A percentile compares a stretch with the other conserved stretches of the same genome.
Conservation (phyloP, 2,888 invertebrate species). For the Meliscaeva auricollis region DNA sequence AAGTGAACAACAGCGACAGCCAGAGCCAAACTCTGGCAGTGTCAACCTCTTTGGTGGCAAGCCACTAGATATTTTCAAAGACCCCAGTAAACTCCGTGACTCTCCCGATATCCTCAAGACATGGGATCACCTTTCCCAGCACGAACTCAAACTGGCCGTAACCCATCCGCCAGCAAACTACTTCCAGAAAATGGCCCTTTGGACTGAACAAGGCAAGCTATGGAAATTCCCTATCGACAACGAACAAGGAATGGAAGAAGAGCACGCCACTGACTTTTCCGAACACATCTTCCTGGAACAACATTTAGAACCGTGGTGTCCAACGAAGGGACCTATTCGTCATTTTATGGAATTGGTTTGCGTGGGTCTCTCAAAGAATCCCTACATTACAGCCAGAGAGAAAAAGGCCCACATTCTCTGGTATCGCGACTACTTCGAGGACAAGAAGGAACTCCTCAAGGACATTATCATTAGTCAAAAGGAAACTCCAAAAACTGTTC, state of each 20-base stretch:
- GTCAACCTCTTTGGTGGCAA: slow-evolving; percentile 87
- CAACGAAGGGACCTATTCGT: slow-evolving; percentile 93
- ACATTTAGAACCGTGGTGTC: slow-evolving; percentile 95
- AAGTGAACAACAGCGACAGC: slow-evolving; percentile 50
- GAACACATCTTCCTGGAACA: slow-evolving; percentile 97
- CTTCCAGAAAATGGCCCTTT: slow-evolving; percentile 96
- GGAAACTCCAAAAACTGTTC: slow-evolving; percentile 23
- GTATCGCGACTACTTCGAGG: slow-evolving; percentile 95
- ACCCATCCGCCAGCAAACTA: slow-evolving; percentile 93
- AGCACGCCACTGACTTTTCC: slow-evolving; percentile 91
- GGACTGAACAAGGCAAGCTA: slow-evolving; percentile 97
- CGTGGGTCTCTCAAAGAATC: slow-evolving; percentile 96
- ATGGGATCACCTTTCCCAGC: slow-evolving; percentile 88
- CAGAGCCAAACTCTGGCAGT: slow-evolving; percentile 82
- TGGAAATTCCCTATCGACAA: slow-evolving; percentile 99
- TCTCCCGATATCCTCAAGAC: slow-evolving; percentile 85
- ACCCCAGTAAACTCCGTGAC: slow-evolving; percentile 77
- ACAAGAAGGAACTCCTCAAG: slow-evolving; percentile 89
- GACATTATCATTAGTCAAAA: slow-evolving; percentile 80
- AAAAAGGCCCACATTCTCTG: slow-evolving; percentile 96
- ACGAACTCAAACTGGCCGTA: slow-evolving; percentile 88
- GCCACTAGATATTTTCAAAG: slow-evolving; percentile 88
- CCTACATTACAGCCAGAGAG: slow-evolving; percentile 93
- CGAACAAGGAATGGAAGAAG: slow-evolving; percentile 92
- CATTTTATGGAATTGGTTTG: slow-evolving; percentile 99